Base-by-base conservation (phyloP, 92 coral and sea anemone species). In the Parazoanthus darwini region DNA sequence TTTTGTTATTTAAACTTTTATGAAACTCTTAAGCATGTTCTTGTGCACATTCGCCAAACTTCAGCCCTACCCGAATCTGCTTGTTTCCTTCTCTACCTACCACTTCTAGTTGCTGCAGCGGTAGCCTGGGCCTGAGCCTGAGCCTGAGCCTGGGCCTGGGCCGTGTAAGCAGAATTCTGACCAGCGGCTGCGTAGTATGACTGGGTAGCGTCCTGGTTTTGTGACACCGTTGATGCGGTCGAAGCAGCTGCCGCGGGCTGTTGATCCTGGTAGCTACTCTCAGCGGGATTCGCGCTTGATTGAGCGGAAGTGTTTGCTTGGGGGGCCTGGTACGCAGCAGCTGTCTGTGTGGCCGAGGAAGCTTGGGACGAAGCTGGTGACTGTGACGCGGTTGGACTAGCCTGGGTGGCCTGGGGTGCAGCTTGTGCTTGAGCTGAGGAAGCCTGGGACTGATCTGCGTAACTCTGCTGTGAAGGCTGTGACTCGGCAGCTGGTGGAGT, bases 71-170 rank as follows among this genome's bases (percentile, higher is more conserved):
- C 14, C 18, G 20, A 54, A 35, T 18, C 44, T 9, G 0, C n/a
- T 22, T 39, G 6, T 18, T 71, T 43, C 18, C 22, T 84, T 25
- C n/a, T 71, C 54, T 84, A 39, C 85, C 3, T 71, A 84, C 87
- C 87, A 54, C 87, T 84, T 71, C 87, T 84, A 70, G 67, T 5
- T 36, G 54, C 50, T 29, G 85, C 86, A 33, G 87, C 23, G n/a
- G 78, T n/a, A 50, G 77, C 77, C 58, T 82, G 77, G 8, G 77
- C 7, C 22, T 76, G 48, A 50, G 77, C 77, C 78, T 74, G 78
- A 25, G 78, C 78, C 25, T 74, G 78, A 4, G 66, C 20, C 20
- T 65, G 43, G 5, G 72, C 44, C 42, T 80, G 85, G 38, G 85
- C 73, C 42, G 73, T 8, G 72, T 80, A 80, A 33, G 85, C 85